A percentile compares a stretch with the other conserved stretches of the same genome.
Conservation (phyloP, 2,113 vertebrate genomes). For the Lanius ludovicianus region DNA sequence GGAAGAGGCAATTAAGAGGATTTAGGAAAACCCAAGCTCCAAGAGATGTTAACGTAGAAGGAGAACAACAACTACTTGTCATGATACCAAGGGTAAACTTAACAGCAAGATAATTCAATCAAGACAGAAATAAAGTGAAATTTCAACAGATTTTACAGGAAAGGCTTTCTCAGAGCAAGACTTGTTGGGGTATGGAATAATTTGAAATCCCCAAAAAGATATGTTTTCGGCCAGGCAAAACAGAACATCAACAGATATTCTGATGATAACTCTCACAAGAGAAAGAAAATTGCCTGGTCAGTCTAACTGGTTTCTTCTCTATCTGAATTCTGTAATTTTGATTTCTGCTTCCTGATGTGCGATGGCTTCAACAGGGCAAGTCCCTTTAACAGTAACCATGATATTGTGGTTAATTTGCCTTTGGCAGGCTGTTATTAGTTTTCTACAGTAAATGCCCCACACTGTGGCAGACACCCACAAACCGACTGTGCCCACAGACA, state of each 20-base stretch:
- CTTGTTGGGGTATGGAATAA: background rate
- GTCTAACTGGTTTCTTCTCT: background rate
- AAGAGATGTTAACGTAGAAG: conserved; percentile 16
- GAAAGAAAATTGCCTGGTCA: background rate
- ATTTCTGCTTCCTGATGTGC: background rate
- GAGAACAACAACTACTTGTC: conserved; percentile 29
- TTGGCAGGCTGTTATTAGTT: background rate
- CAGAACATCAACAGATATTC: background rate
- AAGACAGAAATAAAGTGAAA: conserved; percentile 27
- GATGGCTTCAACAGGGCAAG: background rate
- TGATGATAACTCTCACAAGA: background rate
- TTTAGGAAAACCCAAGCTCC: conserved; percentile 4
- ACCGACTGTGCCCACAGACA: background rate
- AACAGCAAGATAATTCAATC: conserved; percentile 13
- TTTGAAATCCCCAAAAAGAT: background rate
- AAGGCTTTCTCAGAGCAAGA: background rate
- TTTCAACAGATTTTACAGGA: background rate
- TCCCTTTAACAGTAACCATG: background rate
- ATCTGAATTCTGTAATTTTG: background rate
- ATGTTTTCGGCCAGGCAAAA: background rate
- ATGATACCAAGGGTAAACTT: background rate
- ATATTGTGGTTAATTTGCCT: background rate
- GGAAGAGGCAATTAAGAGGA: conserved; percentile 16
- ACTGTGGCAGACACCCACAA: background rate
- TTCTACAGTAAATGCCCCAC: background rate